These are phyloP conservation scores for Sciurus carolinensis DNA, from an alignment of 2,797 vertebrate genomes.

Conservation along the genomic window DNA sequence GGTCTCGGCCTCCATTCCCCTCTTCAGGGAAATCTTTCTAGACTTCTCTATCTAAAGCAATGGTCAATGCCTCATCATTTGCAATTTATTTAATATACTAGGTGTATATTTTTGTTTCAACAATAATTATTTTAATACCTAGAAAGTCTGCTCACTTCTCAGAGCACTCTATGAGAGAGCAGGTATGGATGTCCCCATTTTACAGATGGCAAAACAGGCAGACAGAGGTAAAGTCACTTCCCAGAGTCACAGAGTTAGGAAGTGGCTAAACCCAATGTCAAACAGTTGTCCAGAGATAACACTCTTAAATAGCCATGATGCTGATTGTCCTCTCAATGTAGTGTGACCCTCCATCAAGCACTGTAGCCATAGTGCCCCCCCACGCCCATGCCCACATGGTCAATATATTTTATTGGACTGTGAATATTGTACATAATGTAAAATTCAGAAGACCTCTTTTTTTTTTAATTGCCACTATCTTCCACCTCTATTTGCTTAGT, in stretches of 20 bases:
- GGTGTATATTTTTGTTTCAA: background rate
- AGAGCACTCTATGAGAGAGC: background rate
- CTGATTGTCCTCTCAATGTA: background rate
- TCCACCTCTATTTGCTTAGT: constrained; percentile 59
- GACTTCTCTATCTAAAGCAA: background rate
- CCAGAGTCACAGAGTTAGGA: background rate
- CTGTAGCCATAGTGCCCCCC: background rate
- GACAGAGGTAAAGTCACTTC: background rate
- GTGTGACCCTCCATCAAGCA: background rate
- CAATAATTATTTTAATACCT: background rate
- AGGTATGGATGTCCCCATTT: background rate
- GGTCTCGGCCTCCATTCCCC: background rate
- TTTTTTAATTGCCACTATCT: background rate
- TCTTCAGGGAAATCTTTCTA: background rate
- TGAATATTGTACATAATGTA: background rate
- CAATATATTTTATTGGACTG: background rate
- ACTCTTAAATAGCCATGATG: background rate
- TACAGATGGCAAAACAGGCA: background rate
- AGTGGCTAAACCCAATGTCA: background rate
- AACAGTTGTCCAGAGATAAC: background rate
- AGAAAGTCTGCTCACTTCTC: background rate
- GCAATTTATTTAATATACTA: background rate
- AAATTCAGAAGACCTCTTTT: background rate
- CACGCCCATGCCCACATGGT: background rate
- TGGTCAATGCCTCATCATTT: background rate